Conservation (phyloP, 2,797 vertebrate species). For the Crocodylus rhombifer region DNA sequence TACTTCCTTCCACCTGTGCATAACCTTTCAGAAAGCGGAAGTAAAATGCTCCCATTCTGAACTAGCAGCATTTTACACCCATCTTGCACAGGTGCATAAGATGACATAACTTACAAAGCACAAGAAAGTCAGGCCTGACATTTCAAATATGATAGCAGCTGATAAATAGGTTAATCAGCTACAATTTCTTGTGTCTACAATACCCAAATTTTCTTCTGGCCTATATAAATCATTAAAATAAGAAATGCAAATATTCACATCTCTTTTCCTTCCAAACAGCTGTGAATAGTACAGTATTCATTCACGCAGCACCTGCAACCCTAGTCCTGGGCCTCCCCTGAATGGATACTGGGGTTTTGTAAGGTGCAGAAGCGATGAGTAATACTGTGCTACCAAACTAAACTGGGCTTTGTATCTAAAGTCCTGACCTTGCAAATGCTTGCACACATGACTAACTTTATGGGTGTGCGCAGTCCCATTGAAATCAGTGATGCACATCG, state of each 20-base stretch:
- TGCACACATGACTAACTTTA: background rate
- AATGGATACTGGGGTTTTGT: background rate
- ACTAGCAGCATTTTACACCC: background rate
- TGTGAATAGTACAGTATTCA: background rate
- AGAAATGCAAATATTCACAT: background rate
- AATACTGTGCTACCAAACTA: background rate
- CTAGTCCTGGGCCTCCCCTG: background rate
- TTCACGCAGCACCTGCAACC: no score
- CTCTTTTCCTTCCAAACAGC: background rate
- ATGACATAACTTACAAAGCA: background rate
- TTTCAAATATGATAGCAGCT: background rate
- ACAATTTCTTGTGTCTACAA: background rate
- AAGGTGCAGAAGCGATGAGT: background rate
- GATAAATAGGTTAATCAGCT: background rate
- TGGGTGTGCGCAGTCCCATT: background rate
- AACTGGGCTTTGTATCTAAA: background rate
- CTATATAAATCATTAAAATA: constrained; percentile 4
- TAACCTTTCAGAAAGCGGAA: background rate
- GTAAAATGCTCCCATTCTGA: background rate
- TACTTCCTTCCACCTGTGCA: background rate
- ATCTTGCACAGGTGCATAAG: background rate
- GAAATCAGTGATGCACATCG: background rate
- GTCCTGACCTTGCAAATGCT: background rate
- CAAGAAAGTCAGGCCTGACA: background rate
- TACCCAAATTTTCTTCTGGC: background rate